Base-by-base conservation (phyloP, 2,888 invertebrate genomes). In the Smittia sp. region DNA sequence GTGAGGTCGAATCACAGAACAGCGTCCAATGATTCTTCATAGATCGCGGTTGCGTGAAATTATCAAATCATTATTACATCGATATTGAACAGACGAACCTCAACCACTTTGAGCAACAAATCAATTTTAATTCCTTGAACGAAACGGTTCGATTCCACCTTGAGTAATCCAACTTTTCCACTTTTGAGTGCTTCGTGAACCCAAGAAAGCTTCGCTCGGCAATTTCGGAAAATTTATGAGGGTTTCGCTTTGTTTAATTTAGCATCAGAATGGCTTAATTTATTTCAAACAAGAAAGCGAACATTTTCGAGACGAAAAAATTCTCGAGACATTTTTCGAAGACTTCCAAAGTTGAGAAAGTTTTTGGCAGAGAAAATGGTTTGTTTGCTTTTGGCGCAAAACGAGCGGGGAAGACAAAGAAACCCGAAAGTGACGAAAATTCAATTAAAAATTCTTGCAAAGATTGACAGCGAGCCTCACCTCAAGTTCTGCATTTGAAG, bases 231-330 rank as follows among this genome's bases (percentile, higher is more conserved):
- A n/a, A n/a, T 22, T 58, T 22, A 58, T 58, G 18, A 24, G 24
- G 52, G 52, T 46, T 46, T 13, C 58, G 13, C 20, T 58, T 58
- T 58, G 58, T 58, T 58, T 58, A 58, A 58, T 58, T 58, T 58
- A 58, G 58, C 58, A 58, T 7, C 58, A 58, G 15, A 54, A 58
- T 58, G 18, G 58, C 58, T 58, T 58, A 24, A 58, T 58, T 58
- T 24, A 58, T 58, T 46, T 46, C 52, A 58, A 58, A 58, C 24
- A 20, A 20, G 7, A 20, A 58, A 18, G 18, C 24, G 22, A 24
- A 15, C 46, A n/a, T n/a, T n/a, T n/a, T n/a, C 46, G 46, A 6
- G 15, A 2, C 46, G n/a, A 46, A 11, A 46, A 15, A 46, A 46
- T 6, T 46, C n/a, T 46, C 11, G 15, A 32, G 9, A 9, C 3